These are phyloP conservation scores for Mythimna albipuncta DNA, from an alignment of 2,888 invertebrate genomes.

Conservation along the genomic window DNA sequence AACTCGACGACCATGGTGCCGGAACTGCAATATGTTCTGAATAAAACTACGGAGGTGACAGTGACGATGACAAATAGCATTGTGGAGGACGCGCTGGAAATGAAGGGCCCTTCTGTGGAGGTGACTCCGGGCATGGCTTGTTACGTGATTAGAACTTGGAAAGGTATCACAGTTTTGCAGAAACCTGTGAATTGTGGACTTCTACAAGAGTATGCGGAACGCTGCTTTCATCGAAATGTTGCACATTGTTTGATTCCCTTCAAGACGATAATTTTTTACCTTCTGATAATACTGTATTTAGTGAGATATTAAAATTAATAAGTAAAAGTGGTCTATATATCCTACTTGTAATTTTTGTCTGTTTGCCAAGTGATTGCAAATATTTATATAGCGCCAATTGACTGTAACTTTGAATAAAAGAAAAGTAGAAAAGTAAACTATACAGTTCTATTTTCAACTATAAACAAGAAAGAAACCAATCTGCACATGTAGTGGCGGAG, in stretches of 20 bases:
- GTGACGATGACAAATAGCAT: constrained; percentile 68
- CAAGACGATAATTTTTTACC: constrained; percentile 16
- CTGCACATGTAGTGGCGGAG: background rate
- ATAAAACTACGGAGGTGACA: constrained; percentile 61
- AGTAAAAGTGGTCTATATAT: background rate
- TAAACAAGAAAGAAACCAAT: background rate
- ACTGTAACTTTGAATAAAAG: background rate
- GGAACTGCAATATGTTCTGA: constrained; percentile 48
- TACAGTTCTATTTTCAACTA: background rate
- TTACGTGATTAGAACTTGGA: constrained; percentile 73
- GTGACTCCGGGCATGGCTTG: constrained; percentile 78
- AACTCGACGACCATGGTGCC: constrained; percentile 24
- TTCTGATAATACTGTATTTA: constrained; percentile 23
- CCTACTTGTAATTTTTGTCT: background rate
- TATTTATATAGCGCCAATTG: background rate
- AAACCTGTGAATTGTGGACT: constrained; percentile 77
- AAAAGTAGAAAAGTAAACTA: too few species aligned
- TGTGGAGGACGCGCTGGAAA: constrained; percentile 73
- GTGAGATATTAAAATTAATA: background rate
- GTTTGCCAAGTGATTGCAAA: background rate
- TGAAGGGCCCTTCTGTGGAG: constrained; percentile 76
- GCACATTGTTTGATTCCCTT: constrained; percentile 23
- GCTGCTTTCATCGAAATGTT: constrained; percentile 66
- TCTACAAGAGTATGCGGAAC: constrained; percentile 74
- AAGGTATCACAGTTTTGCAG: constrained; percentile 63